These are phyloP conservation scores for Stenichneumon culpator DNA, from an alignment of 2,888 invertebrate genomes.

Conservation along the genomic window DNA sequence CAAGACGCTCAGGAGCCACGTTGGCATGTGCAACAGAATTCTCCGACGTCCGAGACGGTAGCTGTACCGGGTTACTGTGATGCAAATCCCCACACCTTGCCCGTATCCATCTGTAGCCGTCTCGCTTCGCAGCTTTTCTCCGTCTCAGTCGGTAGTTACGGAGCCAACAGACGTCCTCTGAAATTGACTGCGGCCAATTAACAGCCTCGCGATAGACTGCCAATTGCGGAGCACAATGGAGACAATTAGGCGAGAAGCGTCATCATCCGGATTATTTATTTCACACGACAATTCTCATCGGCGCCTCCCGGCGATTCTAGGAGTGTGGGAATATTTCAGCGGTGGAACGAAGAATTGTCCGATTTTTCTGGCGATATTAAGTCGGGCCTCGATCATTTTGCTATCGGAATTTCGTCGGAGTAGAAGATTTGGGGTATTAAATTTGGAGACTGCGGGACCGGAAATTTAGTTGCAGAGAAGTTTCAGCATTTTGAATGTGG, in stretches of 20 bases:
- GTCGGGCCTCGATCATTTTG: background rate
- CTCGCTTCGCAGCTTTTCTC: background rate
- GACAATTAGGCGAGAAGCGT: slow-evolving; percentile 12
- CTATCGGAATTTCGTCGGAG: too few species aligned
- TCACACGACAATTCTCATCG: background rate
- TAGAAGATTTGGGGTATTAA: too few species aligned
- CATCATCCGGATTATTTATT: slow-evolving; percentile 6
- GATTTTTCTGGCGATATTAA: background rate
- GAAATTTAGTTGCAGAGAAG: too few species aligned
- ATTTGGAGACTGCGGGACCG: too few species aligned
- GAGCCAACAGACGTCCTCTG: slow-evolving; percentile 35
- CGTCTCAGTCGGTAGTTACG: slow-evolving; percentile 40
- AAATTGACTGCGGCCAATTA: slow-evolving; percentile 51
- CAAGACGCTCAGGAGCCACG: slow-evolving; percentile 20
- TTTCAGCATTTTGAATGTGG: too few species aligned
- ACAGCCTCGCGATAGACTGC: slow-evolving; percentile 18
- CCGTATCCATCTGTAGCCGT: background rate
- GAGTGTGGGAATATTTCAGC: background rate
- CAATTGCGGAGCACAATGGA: slow-evolving; percentile 21
- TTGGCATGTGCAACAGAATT: slow-evolving; percentile 13
- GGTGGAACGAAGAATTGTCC: background rate
- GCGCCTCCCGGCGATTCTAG: background rate
- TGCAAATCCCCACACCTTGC: slow-evolving; percentile 17
- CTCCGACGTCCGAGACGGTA: slow-evolving; percentile 8
- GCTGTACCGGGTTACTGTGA: background rate